A percentile compares a stretch with the other conserved stretches of the same genome.
These are phyloP conservation scores for Neotoma lepida DNA, from an alignment of 2,113 vertebrate genomes.

Conservation along the genomic window DNA sequence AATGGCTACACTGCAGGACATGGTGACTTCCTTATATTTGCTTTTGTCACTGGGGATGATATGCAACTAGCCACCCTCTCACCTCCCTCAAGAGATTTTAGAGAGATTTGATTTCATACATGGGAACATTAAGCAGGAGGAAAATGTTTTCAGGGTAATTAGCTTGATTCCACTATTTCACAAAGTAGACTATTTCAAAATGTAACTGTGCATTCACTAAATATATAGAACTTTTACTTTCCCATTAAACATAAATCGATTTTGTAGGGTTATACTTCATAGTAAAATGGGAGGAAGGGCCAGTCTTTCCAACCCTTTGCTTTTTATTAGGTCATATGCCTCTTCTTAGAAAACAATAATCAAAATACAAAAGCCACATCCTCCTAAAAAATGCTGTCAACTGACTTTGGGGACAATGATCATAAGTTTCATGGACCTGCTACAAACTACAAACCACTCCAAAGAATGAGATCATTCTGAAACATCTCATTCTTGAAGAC, in stretches of 20 bases:
- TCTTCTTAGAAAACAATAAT: conserved; percentile 39
- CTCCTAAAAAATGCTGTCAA: conserved; percentile 20
- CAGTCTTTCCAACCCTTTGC: background rate
- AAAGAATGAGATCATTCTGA: background rate
- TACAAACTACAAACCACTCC: background rate
- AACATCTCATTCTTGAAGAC: background rate
- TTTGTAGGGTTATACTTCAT: background rate
- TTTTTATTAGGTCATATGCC: background rate
- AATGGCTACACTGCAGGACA: background rate
- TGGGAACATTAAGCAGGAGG: background rate
- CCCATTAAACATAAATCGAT: background rate
- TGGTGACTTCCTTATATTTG: background rate
- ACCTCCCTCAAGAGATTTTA: background rate
- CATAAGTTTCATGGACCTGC: background rate
- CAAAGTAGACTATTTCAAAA: background rate
- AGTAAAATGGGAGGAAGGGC: background rate
- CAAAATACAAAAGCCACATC: background rate
- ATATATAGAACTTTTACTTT: background rate
- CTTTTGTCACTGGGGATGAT: background rate
- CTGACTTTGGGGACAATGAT: background rate
- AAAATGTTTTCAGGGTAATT: conserved; percentile 24
- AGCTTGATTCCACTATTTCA: background rate
- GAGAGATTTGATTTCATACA: background rate
- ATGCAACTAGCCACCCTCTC: background rate
- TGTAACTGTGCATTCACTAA: background rate